Base-by-base conservation (phyloP, 2,888 invertebrate genomes). In the Parascotia fuliginaria region DNA sequence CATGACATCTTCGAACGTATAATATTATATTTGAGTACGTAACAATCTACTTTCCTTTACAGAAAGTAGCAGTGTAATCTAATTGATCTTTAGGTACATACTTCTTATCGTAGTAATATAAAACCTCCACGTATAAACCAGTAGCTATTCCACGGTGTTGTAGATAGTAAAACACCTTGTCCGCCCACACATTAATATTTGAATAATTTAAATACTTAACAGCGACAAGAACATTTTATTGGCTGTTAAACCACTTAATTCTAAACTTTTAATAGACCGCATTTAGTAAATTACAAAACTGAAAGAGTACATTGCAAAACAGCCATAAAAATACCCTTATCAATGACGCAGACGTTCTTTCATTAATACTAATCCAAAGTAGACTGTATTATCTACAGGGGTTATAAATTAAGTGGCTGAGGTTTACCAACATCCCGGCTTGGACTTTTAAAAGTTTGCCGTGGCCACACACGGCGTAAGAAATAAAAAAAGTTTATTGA, bases 381-480 rank as follows among this genome's bases (percentile, higher is more conserved):
- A 69, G 65, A 57, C 74, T 52, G 66, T 70, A 81, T 83, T 82
- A 83, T 83, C 81, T 78, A 50, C 64, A 62, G 42, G 64, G 70
- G 81, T 73, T 75, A 75, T 85, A 87, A 86, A 87, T 86, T 84
- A 76, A 70, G 65, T 64, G 60, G 54, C 60, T 70, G 74, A 59
- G 80, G 83, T 85, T 78, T 60, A 75, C 76, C 78, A 81, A 85
- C 79, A 78, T 79, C 77, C 74, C 79, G 73, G 58, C 53, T 64
- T 70, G 70, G 71, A 75, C 59, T 70, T 75, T 60, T 60, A 70
- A 73, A 75, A 61, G 50, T 58, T 56, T 65, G 49, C 66, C 68
- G 51, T 75, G 86, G 70, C 87, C 87, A 85, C 87, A 85, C 86
- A 86, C 83, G 81, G 68, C 45, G 85, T 31, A 47, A 3, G 40